These are phyloP conservation scores for Drosophila sproati DNA, from an alignment of 1,140 invertebrate genomes.

Conservation along the genomic window DNA sequence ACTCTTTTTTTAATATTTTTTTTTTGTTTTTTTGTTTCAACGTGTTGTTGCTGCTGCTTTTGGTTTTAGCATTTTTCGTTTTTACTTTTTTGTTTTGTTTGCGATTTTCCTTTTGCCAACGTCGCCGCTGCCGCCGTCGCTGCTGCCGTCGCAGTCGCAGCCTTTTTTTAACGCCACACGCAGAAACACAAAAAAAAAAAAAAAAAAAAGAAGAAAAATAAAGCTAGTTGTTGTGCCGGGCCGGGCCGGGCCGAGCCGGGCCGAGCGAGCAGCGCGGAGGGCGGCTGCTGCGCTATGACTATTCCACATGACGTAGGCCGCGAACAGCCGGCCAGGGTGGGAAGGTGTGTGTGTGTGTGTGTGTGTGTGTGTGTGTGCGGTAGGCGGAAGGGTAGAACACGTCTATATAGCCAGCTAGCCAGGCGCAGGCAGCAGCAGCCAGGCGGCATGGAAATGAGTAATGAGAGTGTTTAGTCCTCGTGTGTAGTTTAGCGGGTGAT, in stretches of 20 bases:
- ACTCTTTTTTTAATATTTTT: slow-evolving; percentile 49
- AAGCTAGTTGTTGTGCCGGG: slow-evolving; percentile 38
- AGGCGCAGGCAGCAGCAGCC: not conserved
- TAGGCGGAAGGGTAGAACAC: not conserved
- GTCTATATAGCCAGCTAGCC: too few species aligned
- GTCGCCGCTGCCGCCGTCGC: slow-evolving; percentile 25
- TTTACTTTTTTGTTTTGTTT: slow-evolving; percentile 78
- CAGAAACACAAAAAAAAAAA: slow-evolving; percentile 48
- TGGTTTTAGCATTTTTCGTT: slow-evolving; percentile 74
- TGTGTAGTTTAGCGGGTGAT: slow-evolving; percentile 46
- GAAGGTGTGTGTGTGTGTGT: not conserved
- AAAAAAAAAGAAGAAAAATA: slow-evolving; percentile 51
- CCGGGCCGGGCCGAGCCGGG: not conserved
- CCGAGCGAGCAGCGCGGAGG: not conserved
- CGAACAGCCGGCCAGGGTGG: slow-evolving; percentile 17
- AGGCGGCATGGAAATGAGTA: slow-evolving; percentile 40
- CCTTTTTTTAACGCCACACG: slow-evolving; percentile 70
- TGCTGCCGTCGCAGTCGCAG: slow-evolving; percentile 56
- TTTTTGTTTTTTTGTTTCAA: slow-evolving; percentile 38
- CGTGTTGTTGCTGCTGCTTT: slow-evolving; percentile 51
- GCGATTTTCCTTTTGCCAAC: slow-evolving; percentile 60
- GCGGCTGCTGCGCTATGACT: slow-evolving; percentile 52
- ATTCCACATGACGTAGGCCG: slow-evolving; percentile 64
- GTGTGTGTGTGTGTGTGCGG: not conserved
- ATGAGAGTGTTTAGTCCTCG: slow-evolving; percentile 52